Base-by-base conservation (phyloP, 1,140 invertebrate species). In the Meloidogyne floridensis region DNA sequence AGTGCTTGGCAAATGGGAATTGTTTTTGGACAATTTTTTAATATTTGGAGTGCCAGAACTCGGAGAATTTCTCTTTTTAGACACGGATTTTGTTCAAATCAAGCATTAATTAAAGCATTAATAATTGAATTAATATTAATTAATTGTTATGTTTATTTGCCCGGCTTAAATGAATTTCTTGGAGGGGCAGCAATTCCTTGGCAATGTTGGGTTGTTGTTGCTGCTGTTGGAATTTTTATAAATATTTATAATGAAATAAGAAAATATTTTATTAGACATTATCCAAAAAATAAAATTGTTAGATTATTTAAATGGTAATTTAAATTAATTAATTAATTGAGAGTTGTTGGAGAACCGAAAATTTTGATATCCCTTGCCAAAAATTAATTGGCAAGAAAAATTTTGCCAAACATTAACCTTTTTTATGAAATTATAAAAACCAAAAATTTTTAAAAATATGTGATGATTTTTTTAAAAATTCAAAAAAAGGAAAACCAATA, bases 1-100 rank as follows among this genome's bases (percentile, higher is more conserved):
- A 78, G 83, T 18, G 86, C 86, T 32, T 87, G 86, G 86, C 86
- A 87, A 65, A 85, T 87, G 47, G 87, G 86, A 18, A 86, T 87
- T 32, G 86, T 87, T 43, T 87, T 87, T 53, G 87, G 86, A 13
- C 86, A 85, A 65, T 80, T 83, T 56, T 85, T 85, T 73, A 73
- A 87, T 69, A 86, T 87, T 59, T 87, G 86, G 72, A 73, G 78
- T 72, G 81, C 82, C 3, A 72, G 84, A 9, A 87, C 84, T 15
- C 77, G 75, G 4, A 81, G 84, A 20, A 59, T 79, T 54, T 85
- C 83, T 8, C 77, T 87, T 69, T 85, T 85, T 69, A 80, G 43
- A 51, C 84, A 85, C 65, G 84, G 84, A n/a, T 59, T 85, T 43
- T 86, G 84, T 69, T 83, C 83, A 54, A 84, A 84, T 69, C 85